A percentile compares a stretch with the other conserved stretches of the same genome.
These are phyloP conservation scores for Abrostola tripartita DNA, from an alignment of 2,888 invertebrate species.

Conservation along the genomic window DNA sequence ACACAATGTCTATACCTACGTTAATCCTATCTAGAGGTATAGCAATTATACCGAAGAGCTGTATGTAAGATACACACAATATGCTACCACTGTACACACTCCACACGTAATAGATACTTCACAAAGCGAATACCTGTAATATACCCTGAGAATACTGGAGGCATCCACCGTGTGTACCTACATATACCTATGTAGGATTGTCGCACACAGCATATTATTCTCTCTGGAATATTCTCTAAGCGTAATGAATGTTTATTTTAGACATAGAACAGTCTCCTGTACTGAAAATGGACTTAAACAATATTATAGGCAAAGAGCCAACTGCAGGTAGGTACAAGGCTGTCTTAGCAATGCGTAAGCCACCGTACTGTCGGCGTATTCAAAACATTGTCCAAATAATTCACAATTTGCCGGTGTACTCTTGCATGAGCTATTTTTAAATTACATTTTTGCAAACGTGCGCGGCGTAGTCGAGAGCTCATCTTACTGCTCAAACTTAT, in stretches of 20 bases:
- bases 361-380: conserved; percentile 33
- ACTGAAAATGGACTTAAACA: not conserved
- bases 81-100: conserved; percentile 9
- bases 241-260: conserved; percentile 40
- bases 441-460: conserved; percentile 58
- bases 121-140: conserved; percentile 32
- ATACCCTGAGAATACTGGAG: conserved; percentile 12
- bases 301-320: not conserved
- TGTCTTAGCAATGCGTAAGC: too few species aligned
- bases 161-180: not conserved
- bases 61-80: conserved; percentile 30
- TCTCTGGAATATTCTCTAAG: conserved; percentile 38
- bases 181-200: conserved; percentile 30
- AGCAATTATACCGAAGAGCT: conserved; percentile 17
- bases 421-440: conserved; percentile 53
- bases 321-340: not conserved
- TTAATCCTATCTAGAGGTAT: conserved; percentile 13
- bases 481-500: conserved; percentile 43
- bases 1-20: conserved; percentile 4
- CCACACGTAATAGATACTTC: conserved; percentile 40
- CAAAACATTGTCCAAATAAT: conserved; percentile 44
- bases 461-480: conserved; percentile 38
- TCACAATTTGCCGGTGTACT: conserved; percentile 33
- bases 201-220: conserved; percentile 30
- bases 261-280: conserved; percentile 7